A percentile compares a stretch with the other conserved stretches of the same genome.
Evolutionary conservation across 2,888 invertebrate genomes (phyloP).

Genomic region (Meiosimyza platycephala): DNA sequence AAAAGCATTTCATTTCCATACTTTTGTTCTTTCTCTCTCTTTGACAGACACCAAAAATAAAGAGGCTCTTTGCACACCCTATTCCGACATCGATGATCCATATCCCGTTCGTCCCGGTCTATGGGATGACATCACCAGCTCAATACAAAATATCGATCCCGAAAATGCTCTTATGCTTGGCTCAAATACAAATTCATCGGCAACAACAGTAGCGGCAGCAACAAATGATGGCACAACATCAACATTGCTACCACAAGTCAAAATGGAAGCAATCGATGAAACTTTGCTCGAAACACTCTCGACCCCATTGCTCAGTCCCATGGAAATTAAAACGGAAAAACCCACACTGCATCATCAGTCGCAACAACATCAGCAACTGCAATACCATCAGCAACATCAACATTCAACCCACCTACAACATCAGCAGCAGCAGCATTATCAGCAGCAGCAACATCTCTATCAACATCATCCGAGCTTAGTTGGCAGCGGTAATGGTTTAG

Average conservation of each 20-base stretch:
- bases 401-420: constrained; percentile 48
- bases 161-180: constrained; percentile 90
- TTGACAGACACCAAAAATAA: constrained; percentile 65
- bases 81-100: constrained; percentile 76
- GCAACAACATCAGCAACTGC: constrained; percentile 52
- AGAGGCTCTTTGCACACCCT: constrained; percentile 63
- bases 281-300: constrained; percentile 73
- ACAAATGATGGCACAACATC: constrained; percentile 61
- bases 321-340: constrained; percentile 85
- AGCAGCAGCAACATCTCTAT: constrained; percentile 58
- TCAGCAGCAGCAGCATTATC: constrained; percentile 52
- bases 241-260: constrained; percentile 72
- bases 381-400: constrained; percentile 56
- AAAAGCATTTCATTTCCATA: too few relatives aligned
- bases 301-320: constrained; percentile 79
- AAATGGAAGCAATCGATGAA: constrained; percentile 81
- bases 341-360: constrained; percentile 58
- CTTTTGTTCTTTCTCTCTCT: background rate
- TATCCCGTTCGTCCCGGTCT: constrained; percentile 84
- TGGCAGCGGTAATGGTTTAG: constrained; percentile 28
- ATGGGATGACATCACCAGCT: constrained; percentile 93
- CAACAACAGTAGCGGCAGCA: constrained; percentile 38
- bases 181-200: constrained; percentile 59
- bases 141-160: constrained; percentile 89
- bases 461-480: constrained; percentile 64